These are phyloP conservation scores for Cryptomyrus ogoouensis DNA, from an alignment of 2,113 vertebrate species.

Conservation along the genomic window DNA sequence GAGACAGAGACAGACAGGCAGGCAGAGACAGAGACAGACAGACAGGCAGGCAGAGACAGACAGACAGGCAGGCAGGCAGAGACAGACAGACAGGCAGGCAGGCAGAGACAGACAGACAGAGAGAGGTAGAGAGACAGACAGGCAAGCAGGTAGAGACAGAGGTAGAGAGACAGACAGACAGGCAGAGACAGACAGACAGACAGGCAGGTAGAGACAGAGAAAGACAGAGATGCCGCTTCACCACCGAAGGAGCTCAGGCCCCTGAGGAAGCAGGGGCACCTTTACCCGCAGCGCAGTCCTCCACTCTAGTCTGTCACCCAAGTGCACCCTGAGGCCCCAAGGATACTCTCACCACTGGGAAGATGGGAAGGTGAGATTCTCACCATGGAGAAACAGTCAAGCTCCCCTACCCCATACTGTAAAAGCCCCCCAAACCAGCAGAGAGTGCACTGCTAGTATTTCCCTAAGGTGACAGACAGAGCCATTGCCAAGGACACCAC, in stretches of 20 bases:
- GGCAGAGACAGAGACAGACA: too few relatives aligned
- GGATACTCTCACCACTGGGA: neutral
- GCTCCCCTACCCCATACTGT: neutral
- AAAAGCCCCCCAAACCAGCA: neutral
- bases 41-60: too few relatives aligned
- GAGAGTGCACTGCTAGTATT: neutral
- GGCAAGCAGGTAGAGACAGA: neutral
- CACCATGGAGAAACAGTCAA: neutral
- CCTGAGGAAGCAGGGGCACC: neutral
- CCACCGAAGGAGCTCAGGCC: neutral
- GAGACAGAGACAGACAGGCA: too few relatives aligned
- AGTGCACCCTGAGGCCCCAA: neutral
- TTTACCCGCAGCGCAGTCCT: neutral
- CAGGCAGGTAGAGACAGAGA: too few relatives aligned
- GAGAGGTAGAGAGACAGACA: neutral
- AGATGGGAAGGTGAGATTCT: neutral
- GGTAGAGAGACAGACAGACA: neutral
- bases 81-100: neutral
- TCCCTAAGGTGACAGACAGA: neutral
- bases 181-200: neutral
- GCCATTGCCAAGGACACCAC: neutral
- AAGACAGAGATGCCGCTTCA: neutral
- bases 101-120: neutral
- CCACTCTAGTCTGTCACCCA: neutral
- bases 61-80: too few relatives aligned